Conservation (phyloP, 2,888 invertebrate genomes). For the Rugalucina vietnamica region DNA sequence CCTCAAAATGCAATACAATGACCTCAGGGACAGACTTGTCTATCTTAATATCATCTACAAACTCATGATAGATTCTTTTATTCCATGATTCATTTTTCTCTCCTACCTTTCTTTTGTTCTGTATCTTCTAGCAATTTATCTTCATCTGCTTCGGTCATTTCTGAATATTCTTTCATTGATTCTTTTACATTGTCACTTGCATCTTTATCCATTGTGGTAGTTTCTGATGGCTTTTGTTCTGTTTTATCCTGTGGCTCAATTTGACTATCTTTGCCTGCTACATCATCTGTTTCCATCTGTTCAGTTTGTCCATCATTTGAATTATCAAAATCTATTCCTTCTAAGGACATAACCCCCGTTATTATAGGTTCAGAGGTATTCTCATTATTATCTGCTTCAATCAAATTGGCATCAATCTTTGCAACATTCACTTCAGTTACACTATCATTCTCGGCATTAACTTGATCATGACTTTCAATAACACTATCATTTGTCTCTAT, state of each 20-base stretch:
- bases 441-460: background rate
- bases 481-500: background rate
- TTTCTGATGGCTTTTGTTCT: background rate
- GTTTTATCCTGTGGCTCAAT: background rate
- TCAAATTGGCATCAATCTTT: background rate
- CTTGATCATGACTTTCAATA: background rate
- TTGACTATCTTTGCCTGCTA: constrained; percentile 5
- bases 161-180: constrained; percentile 6
- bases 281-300: constrained; percentile 11
- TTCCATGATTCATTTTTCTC: too few species aligned
- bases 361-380: background rate
- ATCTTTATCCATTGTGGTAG: background rate
- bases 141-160: constrained; percentile 2
- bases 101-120: background rate
- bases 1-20: too few species aligned
- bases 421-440: background rate
- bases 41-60: too few species aligned
- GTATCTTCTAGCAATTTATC: background rate
- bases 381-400: background rate
- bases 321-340: background rate
- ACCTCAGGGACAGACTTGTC: too few species aligned
- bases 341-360: background rate
- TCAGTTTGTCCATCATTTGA: background rate
- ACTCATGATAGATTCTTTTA: too few species aligned
- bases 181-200: background rate